Evolutionary conservation across 2,113 vertebrate species (phyloP).

Genomic region (Calidris pygmaea): DNA sequence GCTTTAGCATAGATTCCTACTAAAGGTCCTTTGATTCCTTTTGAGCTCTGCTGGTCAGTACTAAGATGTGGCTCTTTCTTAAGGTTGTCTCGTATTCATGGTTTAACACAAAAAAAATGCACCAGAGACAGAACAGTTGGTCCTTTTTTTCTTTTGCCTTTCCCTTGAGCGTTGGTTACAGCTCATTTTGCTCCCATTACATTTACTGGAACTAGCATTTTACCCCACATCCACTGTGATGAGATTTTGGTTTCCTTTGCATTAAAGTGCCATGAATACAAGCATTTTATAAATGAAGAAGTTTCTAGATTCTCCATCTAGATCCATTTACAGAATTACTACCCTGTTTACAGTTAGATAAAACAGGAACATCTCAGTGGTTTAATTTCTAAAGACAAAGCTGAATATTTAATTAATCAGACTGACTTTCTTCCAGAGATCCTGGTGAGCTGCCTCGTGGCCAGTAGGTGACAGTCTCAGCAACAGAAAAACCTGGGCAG

Average conservation of each 20-base stretch:
- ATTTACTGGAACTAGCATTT: not conserved
- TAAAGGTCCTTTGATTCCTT: not conserved
- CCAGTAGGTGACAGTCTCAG: slow-evolving; percentile 58
- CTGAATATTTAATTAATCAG: not conserved
- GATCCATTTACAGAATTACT: not conserved
- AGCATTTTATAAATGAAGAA: not conserved
- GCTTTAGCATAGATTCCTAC: not conserved
- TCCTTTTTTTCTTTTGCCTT: not conserved
- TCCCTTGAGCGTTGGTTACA: not conserved
- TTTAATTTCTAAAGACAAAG: not conserved
- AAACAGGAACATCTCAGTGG: not conserved
- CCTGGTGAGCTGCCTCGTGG: not conserved
- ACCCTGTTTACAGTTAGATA: not conserved
- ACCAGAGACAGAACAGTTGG: not conserved
- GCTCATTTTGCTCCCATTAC: not conserved
- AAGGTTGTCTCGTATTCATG: not conserved
- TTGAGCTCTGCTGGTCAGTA: not conserved
- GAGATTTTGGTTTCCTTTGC: not conserved
- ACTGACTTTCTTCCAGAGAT: not conserved
- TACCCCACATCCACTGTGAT: not conserved
- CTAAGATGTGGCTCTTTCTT: not conserved
- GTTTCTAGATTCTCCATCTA: not conserved
- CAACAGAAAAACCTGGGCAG: not conserved
- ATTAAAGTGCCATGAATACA: not conserved
- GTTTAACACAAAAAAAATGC: not conserved